Evolutionary conservation across 1,140 invertebrate genomes (phyloP).

Genomic region (Trichonephila clavata): DNA sequence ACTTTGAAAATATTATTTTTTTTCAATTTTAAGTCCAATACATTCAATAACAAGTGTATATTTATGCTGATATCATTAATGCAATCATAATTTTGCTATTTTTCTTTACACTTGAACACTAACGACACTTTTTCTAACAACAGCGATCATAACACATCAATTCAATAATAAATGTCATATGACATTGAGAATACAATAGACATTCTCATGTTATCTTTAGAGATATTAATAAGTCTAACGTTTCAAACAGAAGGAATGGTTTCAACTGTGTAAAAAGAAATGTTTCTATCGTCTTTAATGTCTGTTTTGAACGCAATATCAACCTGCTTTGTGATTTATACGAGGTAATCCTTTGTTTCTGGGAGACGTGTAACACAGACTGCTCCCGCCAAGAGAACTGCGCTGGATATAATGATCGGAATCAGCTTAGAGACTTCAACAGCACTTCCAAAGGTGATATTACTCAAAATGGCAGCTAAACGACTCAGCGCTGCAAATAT

Average conservation of each 20-base stretch:
- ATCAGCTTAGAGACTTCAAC: conserved; percentile 81
- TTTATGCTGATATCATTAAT: too few species aligned
- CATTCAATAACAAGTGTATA: too few species aligned
- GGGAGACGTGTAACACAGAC: conserved; percentile 81
- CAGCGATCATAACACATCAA: too few species aligned
- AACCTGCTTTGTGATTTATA: conserved; percentile 69
- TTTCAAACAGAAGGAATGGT: neutral
- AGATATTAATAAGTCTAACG: neutral
- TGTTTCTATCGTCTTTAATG: neutral
- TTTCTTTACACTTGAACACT: too few species aligned
- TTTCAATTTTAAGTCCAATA: too few species aligned
- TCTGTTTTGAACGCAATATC: neutral
- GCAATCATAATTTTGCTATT: too few species aligned
- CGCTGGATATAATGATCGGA: conserved; percentile 82
- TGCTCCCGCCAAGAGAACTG: conserved; percentile 81
- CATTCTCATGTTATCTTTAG: neutral
- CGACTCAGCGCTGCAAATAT: conserved; percentile 81
- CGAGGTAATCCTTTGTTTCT: conserved; percentile 80
- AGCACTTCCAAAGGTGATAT: conserved; percentile 81
- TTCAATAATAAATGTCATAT: neutral
- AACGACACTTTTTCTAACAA: too few species aligned
- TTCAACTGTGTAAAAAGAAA: neutral
- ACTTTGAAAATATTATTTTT: too few species aligned
- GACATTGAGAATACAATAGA: neutral
- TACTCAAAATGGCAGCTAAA: conserved; percentile 82